Evolutionary conservation across 2,113 vertebrate species (phyloP).

Genomic region (Parotia lawesii): DNA sequence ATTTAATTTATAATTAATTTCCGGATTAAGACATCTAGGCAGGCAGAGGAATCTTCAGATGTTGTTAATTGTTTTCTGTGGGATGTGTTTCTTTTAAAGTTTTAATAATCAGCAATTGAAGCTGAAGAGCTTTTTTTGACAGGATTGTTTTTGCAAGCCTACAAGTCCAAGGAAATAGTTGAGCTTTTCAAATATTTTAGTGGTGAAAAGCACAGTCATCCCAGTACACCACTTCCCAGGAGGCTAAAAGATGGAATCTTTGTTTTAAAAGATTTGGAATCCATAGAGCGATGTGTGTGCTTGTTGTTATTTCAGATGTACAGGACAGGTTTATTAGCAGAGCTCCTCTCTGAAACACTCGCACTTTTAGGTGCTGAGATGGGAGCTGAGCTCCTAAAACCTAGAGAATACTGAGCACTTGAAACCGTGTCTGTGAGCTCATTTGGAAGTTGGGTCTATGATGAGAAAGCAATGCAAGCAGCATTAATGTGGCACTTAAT

Average conservation of each 20-base stretch:
- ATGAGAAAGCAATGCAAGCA: not conserved
- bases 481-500: constrained; percentile 21
- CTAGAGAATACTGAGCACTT: not conserved
- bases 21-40: constrained; percentile 32
- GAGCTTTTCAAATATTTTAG: not conserved
- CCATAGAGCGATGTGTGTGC: not conserved
- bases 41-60: constrained; percentile 24
- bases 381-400: not conserved
- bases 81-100: constrained; percentile 42
- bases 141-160: not conserved
- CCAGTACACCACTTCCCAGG: not conserved
- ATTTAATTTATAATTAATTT: constrained; percentile 50
- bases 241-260: not conserved
- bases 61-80: constrained; percentile 52
- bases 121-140: not conserved
- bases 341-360: not conserved
- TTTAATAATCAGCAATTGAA: constrained; percentile 16
- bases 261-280: not conserved
- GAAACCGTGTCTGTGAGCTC: not conserved
- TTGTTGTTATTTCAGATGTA: not conserved
- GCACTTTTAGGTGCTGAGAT: not conserved
- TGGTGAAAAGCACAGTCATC: not conserved
- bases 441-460: not conserved
- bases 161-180: not conserved
- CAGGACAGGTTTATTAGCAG: not conserved